Conservation (phyloP, 1,140 invertebrate genomes). For the Ganaspis sp. region DNA sequence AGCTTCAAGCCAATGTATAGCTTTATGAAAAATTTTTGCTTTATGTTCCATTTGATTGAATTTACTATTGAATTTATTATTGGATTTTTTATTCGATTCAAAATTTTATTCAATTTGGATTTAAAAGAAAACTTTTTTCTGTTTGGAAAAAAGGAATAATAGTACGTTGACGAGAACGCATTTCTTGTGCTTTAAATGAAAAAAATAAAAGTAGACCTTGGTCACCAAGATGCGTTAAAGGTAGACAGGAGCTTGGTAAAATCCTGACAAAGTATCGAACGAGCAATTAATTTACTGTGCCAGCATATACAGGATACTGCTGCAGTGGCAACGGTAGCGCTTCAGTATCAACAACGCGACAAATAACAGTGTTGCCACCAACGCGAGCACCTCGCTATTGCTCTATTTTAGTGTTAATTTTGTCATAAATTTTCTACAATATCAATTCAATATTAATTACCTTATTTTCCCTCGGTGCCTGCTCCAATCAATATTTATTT, state of each 20-base stretch:
- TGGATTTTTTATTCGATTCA: no score
- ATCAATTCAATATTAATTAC: conserved; percentile 54
- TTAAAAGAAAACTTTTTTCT: no score
- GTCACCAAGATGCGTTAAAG: conserved; percentile 6
- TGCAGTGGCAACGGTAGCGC: conserved; percentile 25
- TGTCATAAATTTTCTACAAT: conserved; percentile 45
- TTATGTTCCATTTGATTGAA: no score
- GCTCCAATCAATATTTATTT: not conserved
- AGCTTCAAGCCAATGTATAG: no score
- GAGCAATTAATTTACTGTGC: conserved; percentile 55
- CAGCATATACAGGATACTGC: conserved; percentile 32
- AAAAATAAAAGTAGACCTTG: not conserved
- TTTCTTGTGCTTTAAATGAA: conserved; percentile 1
- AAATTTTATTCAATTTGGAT: no score
- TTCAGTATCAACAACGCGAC: conserved; percentile 24
- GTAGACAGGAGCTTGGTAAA: conserved; percentile 32
- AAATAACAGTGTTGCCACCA: conserved; percentile 35
- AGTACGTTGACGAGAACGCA: not conserved
- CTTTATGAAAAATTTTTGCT: no score
- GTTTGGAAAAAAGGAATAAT: no score
- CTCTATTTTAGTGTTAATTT: conserved; percentile 32
- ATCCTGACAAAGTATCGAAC: conserved; percentile 50
- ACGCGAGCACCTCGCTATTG: not conserved
- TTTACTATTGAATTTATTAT: no score
- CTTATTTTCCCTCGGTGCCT: conserved; percentile 2